Percentiles rank a stretch among this genome's conserved stretches.
phyloP scores from a whole-genome alignment of 2,797 vertebrate species.

The Dendrocincla tyrannina region DNA sequence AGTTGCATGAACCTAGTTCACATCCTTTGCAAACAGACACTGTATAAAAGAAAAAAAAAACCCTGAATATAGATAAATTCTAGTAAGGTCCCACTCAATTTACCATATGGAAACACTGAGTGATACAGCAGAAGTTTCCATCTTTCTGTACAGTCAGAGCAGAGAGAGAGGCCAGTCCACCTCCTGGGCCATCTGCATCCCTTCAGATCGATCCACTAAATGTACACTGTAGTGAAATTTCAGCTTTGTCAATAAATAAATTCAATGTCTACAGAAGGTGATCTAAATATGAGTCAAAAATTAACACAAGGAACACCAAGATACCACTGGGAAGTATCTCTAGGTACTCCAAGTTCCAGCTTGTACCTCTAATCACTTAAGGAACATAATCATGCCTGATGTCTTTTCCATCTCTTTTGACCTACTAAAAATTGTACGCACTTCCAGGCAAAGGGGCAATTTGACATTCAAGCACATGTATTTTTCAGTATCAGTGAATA shows the following conservation, averaged over 20 bases:
- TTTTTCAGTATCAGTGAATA: conserved; percentile 10
- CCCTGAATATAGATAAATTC: background rate
- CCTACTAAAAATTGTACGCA: background rate
- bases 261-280: background rate
- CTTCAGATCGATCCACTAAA: background rate
- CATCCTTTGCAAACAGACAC: background rate
- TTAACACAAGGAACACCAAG: background rate
- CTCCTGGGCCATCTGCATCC: background rate
- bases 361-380: background rate
- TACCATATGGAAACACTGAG: background rate
- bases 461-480: background rate
- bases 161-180: background rate
- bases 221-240: background rate
- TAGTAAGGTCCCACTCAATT: background rate
- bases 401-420: background rate
- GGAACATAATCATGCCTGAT: background rate
- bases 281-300: background rate
- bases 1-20: background rate
- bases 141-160: background rate
- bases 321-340: background rate
- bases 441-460: background rate
- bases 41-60: background rate
- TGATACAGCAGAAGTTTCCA: background rate
- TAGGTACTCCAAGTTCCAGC: background rate
- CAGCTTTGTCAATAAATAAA: background rate